Evolutionary conservation across 2,888 invertebrate species (phyloP).

Genomic region (Noctua janthe): DNA sequence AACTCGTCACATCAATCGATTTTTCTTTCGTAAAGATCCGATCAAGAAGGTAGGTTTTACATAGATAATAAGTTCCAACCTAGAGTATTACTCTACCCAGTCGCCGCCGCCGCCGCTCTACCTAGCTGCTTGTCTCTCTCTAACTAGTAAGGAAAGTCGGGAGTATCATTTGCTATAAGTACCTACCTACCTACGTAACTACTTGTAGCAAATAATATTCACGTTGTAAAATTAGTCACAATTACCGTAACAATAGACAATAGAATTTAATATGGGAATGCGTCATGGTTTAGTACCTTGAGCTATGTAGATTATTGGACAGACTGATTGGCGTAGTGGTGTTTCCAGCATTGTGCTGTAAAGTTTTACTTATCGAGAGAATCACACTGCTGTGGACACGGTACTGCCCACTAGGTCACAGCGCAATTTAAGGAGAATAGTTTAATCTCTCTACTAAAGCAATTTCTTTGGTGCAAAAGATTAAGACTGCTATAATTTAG

Average conservation of each 20-base stretch:
- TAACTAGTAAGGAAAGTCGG: neutral
- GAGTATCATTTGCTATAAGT: too few relatives aligned
- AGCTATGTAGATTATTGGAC: slow-evolving; percentile 24
- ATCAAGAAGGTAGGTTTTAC: neutral
- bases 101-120: too few relatives aligned
- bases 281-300: slow-evolving; percentile 32
- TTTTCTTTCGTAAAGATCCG: neutral
- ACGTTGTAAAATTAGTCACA: slow-evolving; percentile 34
- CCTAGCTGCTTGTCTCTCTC: too few relatives aligned
- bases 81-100: neutral
- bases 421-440: neutral
- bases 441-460: neutral
- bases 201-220: slow-evolving; percentile 31
- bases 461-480: neutral
- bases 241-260: slow-evolving; percentile 57
- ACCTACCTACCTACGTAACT: neutral
- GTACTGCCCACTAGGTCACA: neutral
- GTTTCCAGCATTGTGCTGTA: slow-evolving; percentile 15
- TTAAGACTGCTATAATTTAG: neutral
- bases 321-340: neutral
- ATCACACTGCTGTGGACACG: neutral
- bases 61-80: neutral
- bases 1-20: neutral
- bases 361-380: neutral
- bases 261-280: slow-evolving; percentile 52